These are phyloP conservation scores for Rhagonycha lutea DNA, from an alignment of 2,888 invertebrate species.

Conservation along the genomic window DNA sequence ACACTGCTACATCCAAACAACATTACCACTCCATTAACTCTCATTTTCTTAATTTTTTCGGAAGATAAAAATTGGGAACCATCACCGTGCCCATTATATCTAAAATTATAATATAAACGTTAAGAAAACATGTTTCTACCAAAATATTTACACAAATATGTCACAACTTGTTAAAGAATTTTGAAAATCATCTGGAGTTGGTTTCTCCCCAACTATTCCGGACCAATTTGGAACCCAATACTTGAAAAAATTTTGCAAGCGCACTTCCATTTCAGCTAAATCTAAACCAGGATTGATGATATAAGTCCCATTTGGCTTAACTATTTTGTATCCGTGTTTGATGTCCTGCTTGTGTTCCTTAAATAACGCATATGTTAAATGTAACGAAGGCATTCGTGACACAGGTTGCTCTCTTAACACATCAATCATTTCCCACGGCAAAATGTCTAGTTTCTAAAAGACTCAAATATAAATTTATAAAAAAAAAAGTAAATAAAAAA, in stretches of 20 bases:
- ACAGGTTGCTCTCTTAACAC: slow-evolving; percentile 69
- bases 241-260: slow-evolving; percentile 56
- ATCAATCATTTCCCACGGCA: slow-evolving; percentile 80
- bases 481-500: not conserved
- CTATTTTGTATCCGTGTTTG: slow-evolving; percentile 61
- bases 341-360: slow-evolving; percentile 63
- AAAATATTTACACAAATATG: slow-evolving; percentile 62
- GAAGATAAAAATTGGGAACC: slow-evolving; percentile 64
- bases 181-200: slow-evolving; percentile 58
- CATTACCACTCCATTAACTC: slow-evolving; percentile 62
- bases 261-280: slow-evolving; percentile 54
- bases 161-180: slow-evolving; percentile 58
- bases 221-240: slow-evolving; percentile 59
- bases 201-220: slow-evolving; percentile 55
- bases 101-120: slow-evolving; percentile 41
- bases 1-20: slow-evolving; percentile 70
- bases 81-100: slow-evolving; percentile 73
- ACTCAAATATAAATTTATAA: slow-evolving; percentile 28
- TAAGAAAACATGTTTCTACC: not conserved
- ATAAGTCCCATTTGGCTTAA: slow-evolving; percentile 59
- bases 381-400: slow-evolving; percentile 74
- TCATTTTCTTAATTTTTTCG: slow-evolving; percentile 59
- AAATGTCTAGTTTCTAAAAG: slow-evolving; percentile 69
- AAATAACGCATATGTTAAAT: slow-evolving; percentile 67
- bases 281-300: slow-evolving; percentile 71